Percentiles rank a stretch among this genome's conserved stretches.
Conservation (phyloP, 2,113 vertebrate genomes). For the Thymallus thymallus region DNA sequence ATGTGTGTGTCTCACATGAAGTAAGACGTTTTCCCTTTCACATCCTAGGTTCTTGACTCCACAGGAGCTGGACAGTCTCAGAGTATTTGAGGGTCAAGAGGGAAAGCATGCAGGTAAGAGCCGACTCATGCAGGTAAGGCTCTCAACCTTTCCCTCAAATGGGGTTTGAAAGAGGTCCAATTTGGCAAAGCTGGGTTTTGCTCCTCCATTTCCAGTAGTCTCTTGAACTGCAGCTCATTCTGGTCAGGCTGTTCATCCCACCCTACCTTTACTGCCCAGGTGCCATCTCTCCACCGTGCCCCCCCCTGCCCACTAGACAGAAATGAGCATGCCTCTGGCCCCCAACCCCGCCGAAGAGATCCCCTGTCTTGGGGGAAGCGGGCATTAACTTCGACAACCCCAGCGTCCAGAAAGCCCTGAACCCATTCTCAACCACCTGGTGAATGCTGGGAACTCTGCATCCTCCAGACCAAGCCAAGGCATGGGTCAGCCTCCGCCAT, state of each 20-base stretch:
- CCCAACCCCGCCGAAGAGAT: slow-evolving; percentile 49
- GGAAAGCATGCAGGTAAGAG: slow-evolving; percentile 72
- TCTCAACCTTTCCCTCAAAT: neutral
- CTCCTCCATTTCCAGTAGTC: too few relatives aligned
- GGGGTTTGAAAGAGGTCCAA: too few relatives aligned
- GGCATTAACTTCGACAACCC: slow-evolving; percentile 98
- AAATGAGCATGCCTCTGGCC: slow-evolving; percentile 34
- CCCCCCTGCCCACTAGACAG: slow-evolving; percentile 11
- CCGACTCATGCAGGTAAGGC: slow-evolving; percentile 80
- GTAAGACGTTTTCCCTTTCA: neutral
- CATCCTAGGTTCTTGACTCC: slow-evolving; percentile 82
- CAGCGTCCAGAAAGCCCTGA: slow-evolving; percentile 95
- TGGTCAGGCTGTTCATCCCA: too few relatives aligned
- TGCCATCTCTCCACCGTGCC: slow-evolving; percentile 17
- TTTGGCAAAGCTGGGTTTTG: neutral
- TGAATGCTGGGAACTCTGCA: slow-evolving; percentile 56
- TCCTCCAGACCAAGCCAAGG: slow-evolving; percentile 14
- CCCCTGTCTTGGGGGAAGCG: too few relatives aligned
- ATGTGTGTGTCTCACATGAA: too few relatives aligned
- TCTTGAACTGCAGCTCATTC: neutral
- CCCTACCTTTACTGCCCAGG: slow-evolving; percentile 7
- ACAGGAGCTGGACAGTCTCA: slow-evolving; percentile 85
- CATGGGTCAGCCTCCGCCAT: slow-evolving; percentile 63
- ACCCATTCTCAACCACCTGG: slow-evolving; percentile 92
- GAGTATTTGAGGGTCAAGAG: slow-evolving; percentile 89